Percentiles rank a stretch among this genome's conserved stretches.
Conservation (phyloP, 2,888 invertebrate genomes). For the Acronicta leporina region DNA sequence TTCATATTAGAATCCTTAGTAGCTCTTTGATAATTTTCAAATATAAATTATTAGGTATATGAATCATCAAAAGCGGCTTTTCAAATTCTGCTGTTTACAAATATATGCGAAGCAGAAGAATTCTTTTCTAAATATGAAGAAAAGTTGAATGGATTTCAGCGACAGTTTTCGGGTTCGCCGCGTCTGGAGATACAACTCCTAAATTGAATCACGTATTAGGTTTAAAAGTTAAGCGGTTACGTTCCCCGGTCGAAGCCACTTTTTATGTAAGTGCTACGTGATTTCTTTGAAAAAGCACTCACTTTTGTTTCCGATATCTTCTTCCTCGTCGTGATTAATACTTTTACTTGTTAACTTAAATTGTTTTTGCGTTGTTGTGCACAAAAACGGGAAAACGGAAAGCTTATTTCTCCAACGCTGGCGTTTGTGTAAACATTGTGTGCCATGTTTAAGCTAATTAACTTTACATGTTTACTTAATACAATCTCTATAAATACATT, state of each 20-base stretch:
- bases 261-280: slow-evolving; percentile 84
- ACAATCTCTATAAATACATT: slow-evolving; percentile 22
- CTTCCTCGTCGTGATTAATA: slow-evolving; percentile 73
- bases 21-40: no score
- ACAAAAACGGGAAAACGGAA: slow-evolving; percentile 46
- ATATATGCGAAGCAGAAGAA: slow-evolving; percentile 58
- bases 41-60: no score
- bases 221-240: slow-evolving; percentile 88
- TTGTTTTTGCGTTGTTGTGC: slow-evolving; percentile 64
- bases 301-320: slow-evolving; percentile 76
- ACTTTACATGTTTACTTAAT: slow-evolving; percentile 51
- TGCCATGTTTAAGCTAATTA: slow-evolving; percentile 52
- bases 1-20: no score
- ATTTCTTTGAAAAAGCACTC: slow-evolving; percentile 76
- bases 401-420: slow-evolving; percentile 48
- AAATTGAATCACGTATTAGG: slow-evolving; percentile 88
- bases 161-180: slow-evolving; percentile 79
- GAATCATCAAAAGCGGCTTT: no score
- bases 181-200: slow-evolving; percentile 80
- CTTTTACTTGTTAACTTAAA: slow-evolving; percentile 76
- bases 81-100: slow-evolving; percentile 53
- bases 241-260: slow-evolving; percentile 81
- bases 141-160: slow-evolving; percentile 79
- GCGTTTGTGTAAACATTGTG: slow-evolving; percentile 45
- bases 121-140: slow-evolving; percentile 76